Percentiles rank a stretch among this genome's conserved stretches.
Conservation (phyloP, 2,113 vertebrate genomes). For the Australoheros scitulus region DNA sequence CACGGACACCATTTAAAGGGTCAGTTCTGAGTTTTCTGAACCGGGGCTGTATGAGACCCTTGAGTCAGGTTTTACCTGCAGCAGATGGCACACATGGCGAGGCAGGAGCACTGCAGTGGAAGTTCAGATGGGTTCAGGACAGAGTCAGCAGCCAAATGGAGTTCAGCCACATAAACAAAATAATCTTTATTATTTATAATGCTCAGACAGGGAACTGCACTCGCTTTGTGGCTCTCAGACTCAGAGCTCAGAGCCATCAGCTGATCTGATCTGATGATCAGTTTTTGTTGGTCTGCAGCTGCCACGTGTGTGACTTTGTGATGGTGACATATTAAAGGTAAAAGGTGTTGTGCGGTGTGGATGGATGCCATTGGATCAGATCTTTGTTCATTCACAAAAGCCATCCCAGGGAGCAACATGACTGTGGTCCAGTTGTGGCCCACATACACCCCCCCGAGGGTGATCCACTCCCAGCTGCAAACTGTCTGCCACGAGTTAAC, state of each 20-base stretch:
- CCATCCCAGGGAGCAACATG: background rate
- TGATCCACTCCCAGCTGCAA: no score
- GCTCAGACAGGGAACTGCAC: background rate
- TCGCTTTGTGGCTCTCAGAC: no score
- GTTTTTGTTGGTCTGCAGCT: background rate
- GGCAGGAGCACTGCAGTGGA: no score
- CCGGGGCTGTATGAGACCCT: background rate
- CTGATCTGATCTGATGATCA: background rate
- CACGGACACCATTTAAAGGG: background rate
- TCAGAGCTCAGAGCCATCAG: no score
- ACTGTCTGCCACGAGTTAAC: no score
- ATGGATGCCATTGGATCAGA: background rate
- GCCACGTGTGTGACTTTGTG: background rate
- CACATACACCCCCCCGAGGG: background rate
- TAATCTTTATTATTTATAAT: background rate
- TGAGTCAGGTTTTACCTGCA: background rate
- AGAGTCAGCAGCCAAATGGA: background rate
- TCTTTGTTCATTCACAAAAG: background rate
- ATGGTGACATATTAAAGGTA: background rate
- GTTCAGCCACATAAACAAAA: background rate
- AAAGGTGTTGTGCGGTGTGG: background rate
- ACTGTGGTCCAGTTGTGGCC: background rate
- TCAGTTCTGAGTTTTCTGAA: no score
- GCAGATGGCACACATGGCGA: background rate
- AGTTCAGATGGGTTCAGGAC: no score